Base-by-base conservation (phyloP, 2,888 invertebrate genomes). In the Agrypnus murinus region DNA sequence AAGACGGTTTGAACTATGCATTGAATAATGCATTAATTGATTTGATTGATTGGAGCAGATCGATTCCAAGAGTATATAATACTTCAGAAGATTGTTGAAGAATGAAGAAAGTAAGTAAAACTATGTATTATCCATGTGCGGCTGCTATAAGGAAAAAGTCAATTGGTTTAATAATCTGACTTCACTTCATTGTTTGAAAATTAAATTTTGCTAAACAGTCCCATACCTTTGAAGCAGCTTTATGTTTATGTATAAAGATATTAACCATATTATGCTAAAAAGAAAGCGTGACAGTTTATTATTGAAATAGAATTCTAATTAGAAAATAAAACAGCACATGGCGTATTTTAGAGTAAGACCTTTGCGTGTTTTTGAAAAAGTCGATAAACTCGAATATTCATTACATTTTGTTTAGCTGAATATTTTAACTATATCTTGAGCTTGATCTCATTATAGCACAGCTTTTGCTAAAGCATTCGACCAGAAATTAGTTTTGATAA, bases 371-470 rank as follows among this genome's bases (percentile, higher is more conserved):
- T 64, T 50, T 60, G 3, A 50, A 55, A 64, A 53, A 64, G 50
- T 55, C 50, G 64, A 55, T 53, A 63, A 64, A 14, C 64, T 43
- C 38, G 48, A 50, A 64, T 64, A 64, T 64, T 64, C 64, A 64
- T 64, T 64, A 64, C 40, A 64, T 64, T 64, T 63, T 63, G 48
- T 63, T 46, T 48, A 34, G 62, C 31, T 36, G 62, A 48, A 63
- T 63, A 63, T 63, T 63, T 63, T 63, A 63, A 48, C 12, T 34
- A 17, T 48, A 63, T 63, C 48, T 50, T 50, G 7, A 4, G 31
- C 31, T 50, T 50, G 50, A 50, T 50, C 50, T 50, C 50, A 50
- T 50, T 46, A 46, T 10, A 7, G n/a, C 46, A 19, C 46, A 46
- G 46, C 46, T 46, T 46, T 46, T 46, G 31, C 50, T 25, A 50